Percentiles rank a stretch among this genome's conserved stretches.
These are phyloP conservation scores for Cheilosia vernalis DNA, from an alignment of 2,888 invertebrate species.

Conservation along the genomic window DNA sequence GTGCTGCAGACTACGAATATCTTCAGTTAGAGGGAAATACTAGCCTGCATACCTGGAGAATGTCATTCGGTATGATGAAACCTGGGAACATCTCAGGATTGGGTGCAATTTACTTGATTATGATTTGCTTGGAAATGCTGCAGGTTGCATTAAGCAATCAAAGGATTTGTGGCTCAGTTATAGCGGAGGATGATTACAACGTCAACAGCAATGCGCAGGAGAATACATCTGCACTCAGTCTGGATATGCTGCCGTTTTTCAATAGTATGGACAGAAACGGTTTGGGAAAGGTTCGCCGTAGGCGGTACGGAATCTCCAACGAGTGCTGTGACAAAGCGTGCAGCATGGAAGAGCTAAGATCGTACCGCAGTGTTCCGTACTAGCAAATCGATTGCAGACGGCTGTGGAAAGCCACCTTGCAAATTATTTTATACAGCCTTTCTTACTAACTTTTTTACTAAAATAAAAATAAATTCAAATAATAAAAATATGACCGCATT, in stretches of 20 bases:
- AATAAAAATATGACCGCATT: not conserved
- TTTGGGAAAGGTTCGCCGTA: constrained; percentile 77
- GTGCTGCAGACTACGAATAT: not conserved
- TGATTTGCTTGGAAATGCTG: constrained; percentile 10
- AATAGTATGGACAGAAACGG: constrained; percentile 72
- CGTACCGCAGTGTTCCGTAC: constrained; percentile 64
- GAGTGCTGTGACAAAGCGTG: constrained; percentile 79
- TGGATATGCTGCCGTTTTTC: constrained; percentile 75
- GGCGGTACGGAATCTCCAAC: constrained; percentile 77
- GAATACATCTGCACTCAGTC: not conserved
- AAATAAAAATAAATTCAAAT: too few species aligned
- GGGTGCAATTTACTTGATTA: not conserved
- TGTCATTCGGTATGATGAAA: constrained; percentile 12
- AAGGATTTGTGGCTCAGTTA: constrained; percentile 40
- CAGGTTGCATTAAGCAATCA: constrained; percentile 7
- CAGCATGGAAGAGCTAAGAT: constrained; percentile 71
- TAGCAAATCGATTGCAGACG: not conserved
- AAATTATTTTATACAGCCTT: not conserved
- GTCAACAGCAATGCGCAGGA: constrained; percentile 13
- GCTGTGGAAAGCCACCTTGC: not conserved
- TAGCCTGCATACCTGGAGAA: not conserved
- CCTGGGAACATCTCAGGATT: constrained; percentile 5
- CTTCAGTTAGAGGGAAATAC: not conserved
- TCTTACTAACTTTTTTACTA: not conserved
- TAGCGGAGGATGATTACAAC: constrained; percentile 23